These are phyloP conservation scores for Actinernus sp. DNA, from an alignment of 92 coral and sea anemone genomes.

Conservation along the genomic window DNA sequence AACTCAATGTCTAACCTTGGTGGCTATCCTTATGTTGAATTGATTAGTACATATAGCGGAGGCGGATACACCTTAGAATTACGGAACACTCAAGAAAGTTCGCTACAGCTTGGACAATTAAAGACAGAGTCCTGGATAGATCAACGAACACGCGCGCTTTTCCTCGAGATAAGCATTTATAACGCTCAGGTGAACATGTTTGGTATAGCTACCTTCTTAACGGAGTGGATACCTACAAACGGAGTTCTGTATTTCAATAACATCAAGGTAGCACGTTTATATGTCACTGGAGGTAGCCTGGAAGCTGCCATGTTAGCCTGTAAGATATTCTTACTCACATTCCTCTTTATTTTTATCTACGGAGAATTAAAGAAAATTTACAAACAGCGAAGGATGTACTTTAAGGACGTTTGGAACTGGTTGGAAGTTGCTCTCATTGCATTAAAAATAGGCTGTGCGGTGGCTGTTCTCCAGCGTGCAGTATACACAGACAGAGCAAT, in stretches of 20 bases:
- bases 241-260: constrained; percentile 72
- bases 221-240: constrained; percentile 93
- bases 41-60: constrained; percentile 81
- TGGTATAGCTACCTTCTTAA: constrained; percentile 80
- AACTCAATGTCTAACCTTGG: constrained; percentile 69
- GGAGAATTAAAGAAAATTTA: constrained; percentile 66
- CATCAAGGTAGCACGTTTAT: constrained; percentile 82
- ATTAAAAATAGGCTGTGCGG: constrained; percentile 63
- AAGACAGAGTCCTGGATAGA: constrained; percentile 79
- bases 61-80: constrained; percentile 81
- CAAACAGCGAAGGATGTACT: constrained; percentile 59
- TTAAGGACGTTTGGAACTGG: constrained; percentile 89
- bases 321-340: constrained; percentile 72
- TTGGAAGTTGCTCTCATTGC: constrained; percentile 70
- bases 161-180: constrained; percentile 87
- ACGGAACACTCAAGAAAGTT: constrained; percentile 25
- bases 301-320: constrained; percentile 72
- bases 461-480: constrained; percentile 78
- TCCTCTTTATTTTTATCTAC: constrained; percentile 69
- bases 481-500: constrained; percentile 60
- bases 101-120: neutral
- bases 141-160: constrained; percentile 81
- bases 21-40: constrained; percentile 76
- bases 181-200: constrained; percentile 93
- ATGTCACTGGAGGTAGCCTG: constrained; percentile 63